Evolutionary conservation across 2,797 vertebrate genomes (phyloP).

Genomic region (Eurystomus glaucurus): DNA sequence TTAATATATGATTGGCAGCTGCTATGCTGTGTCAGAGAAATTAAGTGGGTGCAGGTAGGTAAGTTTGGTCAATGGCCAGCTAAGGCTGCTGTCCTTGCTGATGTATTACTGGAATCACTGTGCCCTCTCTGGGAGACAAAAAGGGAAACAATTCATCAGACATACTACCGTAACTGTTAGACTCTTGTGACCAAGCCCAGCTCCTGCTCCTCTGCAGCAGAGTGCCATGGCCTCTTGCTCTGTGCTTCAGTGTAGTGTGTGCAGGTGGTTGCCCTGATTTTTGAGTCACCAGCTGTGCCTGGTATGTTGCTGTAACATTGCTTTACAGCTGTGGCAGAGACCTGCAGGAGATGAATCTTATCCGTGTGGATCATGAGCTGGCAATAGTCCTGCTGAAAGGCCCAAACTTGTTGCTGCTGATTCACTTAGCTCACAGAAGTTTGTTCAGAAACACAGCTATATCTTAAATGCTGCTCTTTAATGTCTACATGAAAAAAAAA

Average conservation of each 20-base stretch:
- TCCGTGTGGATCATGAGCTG: neutral
- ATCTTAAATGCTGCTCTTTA: neutral
- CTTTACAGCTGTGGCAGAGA: neutral
- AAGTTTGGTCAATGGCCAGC: neutral
- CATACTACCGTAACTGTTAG: neutral
- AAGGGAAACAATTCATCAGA: neutral
- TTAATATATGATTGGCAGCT: neutral
- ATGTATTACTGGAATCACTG: accelerated
- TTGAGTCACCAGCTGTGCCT: neutral
- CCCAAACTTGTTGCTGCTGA: neutral
- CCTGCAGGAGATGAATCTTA: neutral
- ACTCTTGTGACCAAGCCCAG: neutral
- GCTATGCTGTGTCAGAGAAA: neutral
- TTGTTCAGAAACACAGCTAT: neutral
- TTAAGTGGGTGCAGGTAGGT: neutral
- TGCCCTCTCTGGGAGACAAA: neutral
- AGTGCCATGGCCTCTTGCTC: neutral
- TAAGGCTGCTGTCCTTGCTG: neutral
- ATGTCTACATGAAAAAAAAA: neutral
- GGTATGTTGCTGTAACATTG: neutral
- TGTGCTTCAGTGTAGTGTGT: neutral
- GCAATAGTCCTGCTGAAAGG: neutral
- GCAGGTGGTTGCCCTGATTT: neutral
- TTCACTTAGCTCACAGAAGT: neutral
- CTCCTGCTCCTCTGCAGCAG: neutral